phyloP scores from a whole-genome alignment of 2,888 invertebrate species.

The Chirona hameri region DNA sequence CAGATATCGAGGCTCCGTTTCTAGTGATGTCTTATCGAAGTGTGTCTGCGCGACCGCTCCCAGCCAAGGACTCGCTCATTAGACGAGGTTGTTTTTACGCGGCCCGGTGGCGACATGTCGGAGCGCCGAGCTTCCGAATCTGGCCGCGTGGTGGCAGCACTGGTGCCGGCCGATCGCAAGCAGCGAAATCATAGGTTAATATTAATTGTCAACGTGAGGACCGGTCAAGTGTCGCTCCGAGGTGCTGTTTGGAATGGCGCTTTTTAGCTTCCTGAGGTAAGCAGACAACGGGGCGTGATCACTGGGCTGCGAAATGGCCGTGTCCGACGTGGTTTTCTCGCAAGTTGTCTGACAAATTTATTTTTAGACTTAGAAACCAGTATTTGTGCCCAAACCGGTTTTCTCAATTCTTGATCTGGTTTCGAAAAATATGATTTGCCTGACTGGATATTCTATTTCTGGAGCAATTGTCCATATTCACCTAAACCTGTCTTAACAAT shows the following conservation, averaged over 20 bases:
- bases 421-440: neutral
- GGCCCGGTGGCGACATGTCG: neutral
- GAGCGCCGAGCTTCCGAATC: neutral
- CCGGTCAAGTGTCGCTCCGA: neutral
- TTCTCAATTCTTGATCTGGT: neutral
- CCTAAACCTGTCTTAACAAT: too few relatives aligned
- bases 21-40: slow-evolving; percentile 8
- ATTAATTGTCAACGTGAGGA: slow-evolving; percentile 6
- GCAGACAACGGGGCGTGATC: neutral
- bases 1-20: neutral
- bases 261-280: slow-evolving; percentile 6
- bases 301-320: neutral
- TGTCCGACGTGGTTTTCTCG: too few relatives aligned
- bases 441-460: neutral
- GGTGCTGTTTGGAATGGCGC: slow-evolving; percentile 2
- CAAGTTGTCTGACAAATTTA: neutral
- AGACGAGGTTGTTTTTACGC: neutral
- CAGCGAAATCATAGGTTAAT: neutral
- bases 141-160: neutral
- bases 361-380: neutral
- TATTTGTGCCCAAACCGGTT: neutral
- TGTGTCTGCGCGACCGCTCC: neutral
- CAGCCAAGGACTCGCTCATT: slow-evolving; percentile 4
- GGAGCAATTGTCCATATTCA: too few relatives aligned
- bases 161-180: neutral